Evolutionary conservation across 2,797 vertebrate species (phyloP).

Genomic region (Tamandua tetradactyla): DNA sequence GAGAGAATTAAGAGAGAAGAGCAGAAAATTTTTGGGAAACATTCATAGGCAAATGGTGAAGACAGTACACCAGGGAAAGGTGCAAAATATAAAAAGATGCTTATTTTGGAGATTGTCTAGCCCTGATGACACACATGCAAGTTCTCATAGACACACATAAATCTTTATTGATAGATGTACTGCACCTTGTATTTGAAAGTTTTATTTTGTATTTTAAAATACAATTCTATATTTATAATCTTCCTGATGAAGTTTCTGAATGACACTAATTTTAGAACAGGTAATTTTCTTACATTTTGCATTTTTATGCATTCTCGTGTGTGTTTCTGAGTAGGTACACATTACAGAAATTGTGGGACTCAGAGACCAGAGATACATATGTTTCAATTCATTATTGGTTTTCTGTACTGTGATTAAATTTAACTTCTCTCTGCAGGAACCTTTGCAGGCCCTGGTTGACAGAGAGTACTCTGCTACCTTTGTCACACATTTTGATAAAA

Average conservation of each 20-base stretch:
- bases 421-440: neutral
- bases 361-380: neutral
- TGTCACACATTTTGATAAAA: neutral
- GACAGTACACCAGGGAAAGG: neutral
- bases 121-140: neutral
- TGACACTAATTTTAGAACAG: conserved; percentile 16
- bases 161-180: neutral
- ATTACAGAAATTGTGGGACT: neutral
- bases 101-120: neutral
- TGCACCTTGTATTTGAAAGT: neutral
- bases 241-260: neutral
- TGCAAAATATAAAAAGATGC: neutral
- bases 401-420: neutral
- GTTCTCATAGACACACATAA: neutral
- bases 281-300: conserved; percentile 9
- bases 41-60: accelerated
- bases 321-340: neutral
- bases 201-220: conserved; percentile 20
- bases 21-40: neutral
- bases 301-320: neutral
- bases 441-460: neutral
- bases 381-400: neutral
- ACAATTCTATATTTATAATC: neutral
- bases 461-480: neutral
- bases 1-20: neutral